Base-by-base conservation (phyloP, 2,888 invertebrate genomes). In the Loripinus fragilis region DNA sequence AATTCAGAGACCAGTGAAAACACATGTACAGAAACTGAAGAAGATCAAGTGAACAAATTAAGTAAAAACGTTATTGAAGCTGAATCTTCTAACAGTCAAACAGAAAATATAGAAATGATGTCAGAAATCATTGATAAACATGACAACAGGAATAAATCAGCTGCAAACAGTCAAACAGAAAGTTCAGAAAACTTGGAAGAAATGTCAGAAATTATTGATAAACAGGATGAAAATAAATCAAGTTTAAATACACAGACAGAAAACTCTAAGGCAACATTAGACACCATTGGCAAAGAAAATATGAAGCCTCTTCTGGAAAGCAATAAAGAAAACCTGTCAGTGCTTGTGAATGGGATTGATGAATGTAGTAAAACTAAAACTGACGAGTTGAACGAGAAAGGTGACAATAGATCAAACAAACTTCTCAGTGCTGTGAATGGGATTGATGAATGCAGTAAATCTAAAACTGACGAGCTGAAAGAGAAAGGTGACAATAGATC, bases 161-260 rank as follows among this genome's bases (percentile, higher is more conserved):
- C 10, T 2, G 1, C 30, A 17, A 33, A 60, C 8, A 2, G 1
- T 2, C 33, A 33, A 12, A 33, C 60, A 15, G 33, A 60, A 20
- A 33, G 33, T 23, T 2, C 60, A 28, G 60, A 33, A 20, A 5
- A 17, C 7, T 17, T 60, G 30, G 60, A 60, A 17, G 60, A 60
- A 30, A 67, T 67, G 67, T 67, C 67, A 12, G 67, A 67, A 28
- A 20, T 30, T 33, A 60, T 60, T 60, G 60, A 60, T 12, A 60
- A 20, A 33, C 33, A 60, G 33, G 60, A 60, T 17, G 8, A 17
- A 20, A 23, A 52, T n/a, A n/a, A n/a, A n/a, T n/a, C n/a, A n/a
- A n/a, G n/a, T n/a, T n/a, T n/a, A 42, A 42, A 42, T 8, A 8
- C 15, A 42, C 15, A 8, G 42, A 12, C 42, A 12, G 42, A 42